phyloP scores from a whole-genome alignment of 2,113 vertebrate species.

The Callopanchax toddi region DNA sequence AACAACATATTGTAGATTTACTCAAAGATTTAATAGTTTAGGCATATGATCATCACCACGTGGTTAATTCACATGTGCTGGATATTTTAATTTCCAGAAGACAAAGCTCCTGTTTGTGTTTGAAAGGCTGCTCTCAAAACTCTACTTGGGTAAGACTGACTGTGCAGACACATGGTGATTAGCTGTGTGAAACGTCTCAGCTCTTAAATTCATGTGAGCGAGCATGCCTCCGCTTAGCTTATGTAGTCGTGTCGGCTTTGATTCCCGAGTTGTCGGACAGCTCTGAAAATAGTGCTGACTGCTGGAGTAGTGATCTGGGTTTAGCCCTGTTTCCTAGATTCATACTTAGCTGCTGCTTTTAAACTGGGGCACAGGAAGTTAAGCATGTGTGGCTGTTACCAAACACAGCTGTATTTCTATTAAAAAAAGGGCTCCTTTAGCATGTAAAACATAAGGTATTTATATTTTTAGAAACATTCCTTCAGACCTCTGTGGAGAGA shows the following conservation, averaged over 20 bases:
- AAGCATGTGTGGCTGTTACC: constrained; percentile 41
- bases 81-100: too few relatives aligned
- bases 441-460: neutral
- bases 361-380: constrained; percentile 50
- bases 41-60: too few relatives aligned
- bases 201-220: constrained; percentile 39
- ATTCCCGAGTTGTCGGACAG: constrained; percentile 62
- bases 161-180: constrained; percentile 54
- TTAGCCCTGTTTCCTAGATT: constrained; percentile 75
- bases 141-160: constrained; percentile 29
- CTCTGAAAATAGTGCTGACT: constrained; percentile 73
- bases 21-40: too few relatives aligned
- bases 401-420: constrained; percentile 15
- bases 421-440: constrained; percentile 2
- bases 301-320: constrained; percentile 71
- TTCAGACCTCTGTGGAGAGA: neutral
- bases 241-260: constrained; percentile 60
- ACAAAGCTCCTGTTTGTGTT: constrained; percentile 26
- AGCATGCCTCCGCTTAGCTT: constrained; percentile 56
- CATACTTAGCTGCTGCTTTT: constrained; percentile 62
- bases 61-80: too few relatives aligned
- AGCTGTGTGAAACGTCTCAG: constrained; percentile 58
- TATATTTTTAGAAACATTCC: constrained; percentile 7
- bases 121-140: constrained; percentile 51
- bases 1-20: too few relatives aligned